A percentile compares a stretch with the other conserved stretches of the same genome.
These are phyloP conservation scores for Rhimphoctona megacephalus DNA, from an alignment of 2,888 invertebrate genomes.

Conservation along the genomic window DNA sequence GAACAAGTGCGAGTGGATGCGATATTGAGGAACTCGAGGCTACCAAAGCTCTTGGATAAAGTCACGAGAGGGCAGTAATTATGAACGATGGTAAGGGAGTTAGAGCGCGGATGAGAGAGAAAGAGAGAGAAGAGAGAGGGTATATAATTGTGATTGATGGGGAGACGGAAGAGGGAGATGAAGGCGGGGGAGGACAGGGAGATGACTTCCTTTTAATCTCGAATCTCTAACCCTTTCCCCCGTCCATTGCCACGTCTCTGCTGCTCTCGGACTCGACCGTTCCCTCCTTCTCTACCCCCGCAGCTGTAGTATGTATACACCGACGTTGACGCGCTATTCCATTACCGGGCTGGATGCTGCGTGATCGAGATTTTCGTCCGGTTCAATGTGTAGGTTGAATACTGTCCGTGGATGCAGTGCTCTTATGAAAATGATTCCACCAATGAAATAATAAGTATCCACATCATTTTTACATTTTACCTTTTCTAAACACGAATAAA, in stretches of 20 bases:
- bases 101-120: conserved; percentile 73
- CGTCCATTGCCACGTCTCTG: conserved; percentile 76
- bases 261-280: conserved; percentile 67
- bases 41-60: conserved; percentile 76
- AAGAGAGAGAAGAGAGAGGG: conserved; percentile 78
- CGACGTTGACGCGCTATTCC: conserved; percentile 76
- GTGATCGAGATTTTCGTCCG: conserved; percentile 50
- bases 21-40: conserved; percentile 27
- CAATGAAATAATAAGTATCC: neutral
- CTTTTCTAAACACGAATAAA: neutral
- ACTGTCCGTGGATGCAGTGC: neutral
- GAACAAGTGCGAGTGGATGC: conserved; percentile 35
- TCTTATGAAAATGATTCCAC: neutral
- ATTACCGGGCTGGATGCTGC: conserved; percentile 67
- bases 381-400: conserved; percentile 12
- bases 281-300: conserved; percentile 46
- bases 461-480: neutral
- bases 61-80: conserved; percentile 83
- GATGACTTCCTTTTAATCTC: conserved; percentile 85
- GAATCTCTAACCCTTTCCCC: conserved; percentile 82
- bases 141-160: conserved; percentile 85
- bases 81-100: conserved; percentile 82
- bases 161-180: conserved; percentile 76
- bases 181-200: conserved; percentile 73
- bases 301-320: neutral